These are phyloP conservation scores for Ctenopoma multispine DNA, from an alignment of 2,797 vertebrate species.

Conservation along the genomic window DNA sequence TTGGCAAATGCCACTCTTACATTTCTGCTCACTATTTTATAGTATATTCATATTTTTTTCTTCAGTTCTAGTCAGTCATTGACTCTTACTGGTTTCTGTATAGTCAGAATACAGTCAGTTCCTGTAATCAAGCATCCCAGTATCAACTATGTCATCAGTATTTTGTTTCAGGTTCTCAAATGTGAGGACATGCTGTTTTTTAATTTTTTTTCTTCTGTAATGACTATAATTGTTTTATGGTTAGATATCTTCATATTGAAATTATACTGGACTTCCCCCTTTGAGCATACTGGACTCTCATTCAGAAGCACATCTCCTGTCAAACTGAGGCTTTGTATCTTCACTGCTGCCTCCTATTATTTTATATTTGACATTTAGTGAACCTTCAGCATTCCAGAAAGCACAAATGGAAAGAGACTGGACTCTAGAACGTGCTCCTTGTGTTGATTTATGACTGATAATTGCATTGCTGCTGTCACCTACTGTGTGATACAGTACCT, in stretches of 20 bases:
- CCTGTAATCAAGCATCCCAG: constrained; percentile 1
- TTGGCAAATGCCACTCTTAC: too few species aligned
- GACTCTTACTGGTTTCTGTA: background rate
- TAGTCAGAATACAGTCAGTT: constrained; percentile 1
- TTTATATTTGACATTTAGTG: constrained; percentile 20
- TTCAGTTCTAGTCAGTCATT: background rate
- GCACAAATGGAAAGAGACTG: background rate
- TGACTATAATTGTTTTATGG: too few species aligned
- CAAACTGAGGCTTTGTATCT: background rate
- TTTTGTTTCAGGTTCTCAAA: background rate
- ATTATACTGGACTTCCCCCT: background rate
- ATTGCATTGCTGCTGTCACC: constrained; percentile 17
- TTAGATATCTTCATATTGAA: background rate
- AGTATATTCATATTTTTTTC: background rate
- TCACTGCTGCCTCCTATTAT: background rate
- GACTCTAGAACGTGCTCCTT: background rate
- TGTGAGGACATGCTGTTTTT: background rate
- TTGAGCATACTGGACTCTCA: background rate
- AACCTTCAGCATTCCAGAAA: background rate
- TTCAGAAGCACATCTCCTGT: background rate
- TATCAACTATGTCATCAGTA: background rate
- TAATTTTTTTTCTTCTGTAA: too few species aligned
- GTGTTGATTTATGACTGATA: constrained; percentile 1
- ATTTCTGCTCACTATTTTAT: too few species aligned
- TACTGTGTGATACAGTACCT: constrained; percentile 23